These are phyloP conservation scores for Epizoanthus scotinus DNA, from an alignment of 92 coral and sea anemone genomes.

Conservation along the genomic window DNA sequence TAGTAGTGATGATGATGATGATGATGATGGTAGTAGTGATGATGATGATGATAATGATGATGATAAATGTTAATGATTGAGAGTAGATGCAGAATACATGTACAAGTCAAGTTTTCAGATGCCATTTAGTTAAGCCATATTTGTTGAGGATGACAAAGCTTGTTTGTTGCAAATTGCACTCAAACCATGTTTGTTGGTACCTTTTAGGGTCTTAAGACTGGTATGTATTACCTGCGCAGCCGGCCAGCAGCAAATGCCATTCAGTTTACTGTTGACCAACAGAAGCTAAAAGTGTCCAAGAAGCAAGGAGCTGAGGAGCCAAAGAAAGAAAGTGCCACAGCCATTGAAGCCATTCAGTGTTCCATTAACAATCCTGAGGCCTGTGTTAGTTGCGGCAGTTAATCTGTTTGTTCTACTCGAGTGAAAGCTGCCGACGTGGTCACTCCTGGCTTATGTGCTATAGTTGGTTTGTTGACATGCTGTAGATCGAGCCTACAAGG, in stretches of 20 bases:
- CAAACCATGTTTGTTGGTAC: background rate
- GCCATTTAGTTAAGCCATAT: too few relatives aligned
- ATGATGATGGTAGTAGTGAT: too few relatives aligned
- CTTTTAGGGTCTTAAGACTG: conserved; percentile 93
- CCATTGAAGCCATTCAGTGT: conserved; percentile 58
- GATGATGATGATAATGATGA: too few relatives aligned
- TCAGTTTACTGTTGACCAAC: conserved; percentile 95
- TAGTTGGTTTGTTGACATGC: too few relatives aligned
- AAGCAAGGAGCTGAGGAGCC: conserved; percentile 50
- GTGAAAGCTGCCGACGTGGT: too few relatives aligned
- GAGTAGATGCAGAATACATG: too few relatives aligned
- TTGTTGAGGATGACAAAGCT: too few relatives aligned
- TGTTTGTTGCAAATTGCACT: background rate
- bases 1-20: too few relatives aligned
- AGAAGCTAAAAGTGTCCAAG: conserved; percentile 55
- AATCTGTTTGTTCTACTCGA: background rate
- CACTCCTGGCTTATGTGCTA: too few relatives aligned
- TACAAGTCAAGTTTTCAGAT: too few relatives aligned
- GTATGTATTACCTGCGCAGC: conserved; percentile 96
- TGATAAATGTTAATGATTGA: too few relatives aligned
- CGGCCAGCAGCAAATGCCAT: conserved; percentile 96
- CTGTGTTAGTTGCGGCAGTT: conserved; percentile 93
- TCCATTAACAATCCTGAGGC: conserved; percentile 81
- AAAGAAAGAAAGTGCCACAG: conserved; percentile 63
- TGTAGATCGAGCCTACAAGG: too few relatives aligned